A percentile compares a stretch with the other conserved stretches of the same genome.
These are phyloP conservation scores for Castor canadensis DNA, from an alignment of 2,113 vertebrate genomes.

Conservation along the genomic window DNA sequence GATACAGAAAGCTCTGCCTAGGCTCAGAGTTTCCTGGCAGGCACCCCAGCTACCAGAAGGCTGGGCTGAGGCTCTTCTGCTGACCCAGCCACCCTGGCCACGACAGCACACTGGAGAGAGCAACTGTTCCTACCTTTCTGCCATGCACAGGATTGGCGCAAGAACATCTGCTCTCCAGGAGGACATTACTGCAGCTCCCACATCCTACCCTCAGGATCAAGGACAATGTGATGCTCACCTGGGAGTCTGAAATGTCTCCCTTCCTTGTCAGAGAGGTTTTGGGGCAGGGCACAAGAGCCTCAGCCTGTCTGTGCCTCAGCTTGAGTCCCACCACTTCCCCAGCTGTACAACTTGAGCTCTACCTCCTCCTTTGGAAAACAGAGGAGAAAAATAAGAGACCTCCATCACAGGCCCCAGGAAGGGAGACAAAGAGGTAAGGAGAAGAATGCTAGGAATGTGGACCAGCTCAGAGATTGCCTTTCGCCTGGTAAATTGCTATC, in stretches of 20 bases:
- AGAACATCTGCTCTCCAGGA: neutral
- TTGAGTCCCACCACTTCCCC: neutral
- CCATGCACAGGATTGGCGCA: neutral
- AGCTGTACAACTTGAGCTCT: neutral
- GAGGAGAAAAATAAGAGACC: neutral
- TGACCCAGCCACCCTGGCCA: neutral
- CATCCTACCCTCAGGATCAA: rapidly evolving
- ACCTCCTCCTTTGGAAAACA: neutral
- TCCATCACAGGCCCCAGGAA: neutral
- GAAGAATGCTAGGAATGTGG: neutral
- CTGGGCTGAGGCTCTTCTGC: neutral
- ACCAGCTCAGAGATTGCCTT: neutral
- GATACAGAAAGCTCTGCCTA: neutral
- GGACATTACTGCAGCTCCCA: neutral
- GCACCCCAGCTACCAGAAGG: neutral
- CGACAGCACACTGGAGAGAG: neutral
- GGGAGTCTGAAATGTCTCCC: neutral
- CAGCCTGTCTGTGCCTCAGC: neutral
- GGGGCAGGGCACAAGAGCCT: neutral
- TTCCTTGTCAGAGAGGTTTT: neutral
- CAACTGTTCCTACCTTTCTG: neutral
- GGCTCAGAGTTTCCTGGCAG: constrained; percentile 73
- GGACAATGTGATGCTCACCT: neutral
- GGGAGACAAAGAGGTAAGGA: neutral
- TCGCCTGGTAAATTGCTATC: neutral